Evolutionary conservation across 2,888 invertebrate species (phyloP), one percentile per base, ranked within the genome.

Genomic region (Stenichneumon culpator): DNA sequence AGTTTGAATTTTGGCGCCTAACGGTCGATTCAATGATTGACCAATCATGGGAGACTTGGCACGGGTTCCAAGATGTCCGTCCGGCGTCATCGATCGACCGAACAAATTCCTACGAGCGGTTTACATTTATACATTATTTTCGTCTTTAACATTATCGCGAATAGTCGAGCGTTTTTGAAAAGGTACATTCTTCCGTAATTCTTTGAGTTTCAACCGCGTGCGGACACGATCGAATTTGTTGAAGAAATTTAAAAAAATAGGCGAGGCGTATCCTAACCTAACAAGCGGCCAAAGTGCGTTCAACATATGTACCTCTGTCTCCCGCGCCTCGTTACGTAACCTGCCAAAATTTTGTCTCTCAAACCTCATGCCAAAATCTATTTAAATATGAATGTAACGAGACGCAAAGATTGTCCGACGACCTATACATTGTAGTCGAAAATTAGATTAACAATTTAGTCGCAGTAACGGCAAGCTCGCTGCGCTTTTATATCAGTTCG

Each of bases 361-460:
- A 47, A 52, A 68, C 19, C 74, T 67, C 79, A 80, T 86, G 86
- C 86, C 86, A 86, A 86, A 86, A 86, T 86, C 83, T 83, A 83
- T 83, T 83, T 80, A 77, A 83, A 83, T 47, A 28, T 77, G 52
- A 85, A 80, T 83, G 77, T 50, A 83, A 83, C 52, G 28, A 72
- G 72, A 69, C 70, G 25, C 44, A 54, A 25, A 78, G 68, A 65
- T 47, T 19, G 60, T 52, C 19, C 47, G 36, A 44, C 39, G 25
- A 77, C 36, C 52, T 25, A 65, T 19, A 65, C 47, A 44, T 28
- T 39, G 28, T 57, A 11, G 22, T 50, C 19, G 57, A 47, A 36
- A 50, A 79, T 68, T 67, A 11, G 19, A 60, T 19, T 7, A 16
- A 60, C 60, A 6, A 39, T 72, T 28, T 14, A 79, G 28, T 36